Percentiles rank a stretch among this genome's conserved stretches.
These are phyloP conservation scores for Tolmerus cingulatus DNA, from an alignment of 2,888 invertebrate genomes.

Conservation along the genomic window DNA sequence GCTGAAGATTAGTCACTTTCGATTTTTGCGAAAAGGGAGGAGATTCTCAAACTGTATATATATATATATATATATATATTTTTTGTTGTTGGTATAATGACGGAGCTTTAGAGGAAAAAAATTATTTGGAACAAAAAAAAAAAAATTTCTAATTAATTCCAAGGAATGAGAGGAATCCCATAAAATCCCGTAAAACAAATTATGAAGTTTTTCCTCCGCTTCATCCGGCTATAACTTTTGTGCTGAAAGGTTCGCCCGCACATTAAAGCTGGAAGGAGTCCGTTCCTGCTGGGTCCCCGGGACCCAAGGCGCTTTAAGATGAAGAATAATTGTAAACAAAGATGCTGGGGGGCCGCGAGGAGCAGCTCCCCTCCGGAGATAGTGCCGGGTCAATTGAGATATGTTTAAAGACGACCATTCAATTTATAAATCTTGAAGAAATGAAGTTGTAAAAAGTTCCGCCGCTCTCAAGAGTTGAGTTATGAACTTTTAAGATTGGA, in stretches of 20 bases:
- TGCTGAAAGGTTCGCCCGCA: background rate
- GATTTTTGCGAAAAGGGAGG: background rate
- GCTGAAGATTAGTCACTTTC: constrained; percentile 20
- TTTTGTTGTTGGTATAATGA: background rate
- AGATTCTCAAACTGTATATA: background rate
- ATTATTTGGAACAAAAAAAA: background rate
- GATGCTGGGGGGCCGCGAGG: background rate
- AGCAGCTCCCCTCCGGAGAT: background rate
- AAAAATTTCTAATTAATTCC: background rate
- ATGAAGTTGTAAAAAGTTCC: constrained; percentile 3
- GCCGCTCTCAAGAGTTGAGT: background rate
- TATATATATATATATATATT: too few relatives aligned
- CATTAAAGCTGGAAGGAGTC: background rate
- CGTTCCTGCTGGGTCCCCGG: background rate
- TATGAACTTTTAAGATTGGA: background rate
- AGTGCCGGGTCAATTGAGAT: background rate
- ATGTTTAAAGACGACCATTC: constrained; percentile 1
- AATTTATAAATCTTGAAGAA: constrained; percentile 17
- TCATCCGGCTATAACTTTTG: background rate
- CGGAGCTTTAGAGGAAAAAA: background rate
- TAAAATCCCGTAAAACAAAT: background rate
- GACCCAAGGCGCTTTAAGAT: background rate
- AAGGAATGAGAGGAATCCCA: background rate
- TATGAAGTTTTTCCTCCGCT: background rate
- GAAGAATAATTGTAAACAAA: background rate